Conservation (phyloP, 2,113 vertebrate genomes). For the Perca flavescens region DNA sequence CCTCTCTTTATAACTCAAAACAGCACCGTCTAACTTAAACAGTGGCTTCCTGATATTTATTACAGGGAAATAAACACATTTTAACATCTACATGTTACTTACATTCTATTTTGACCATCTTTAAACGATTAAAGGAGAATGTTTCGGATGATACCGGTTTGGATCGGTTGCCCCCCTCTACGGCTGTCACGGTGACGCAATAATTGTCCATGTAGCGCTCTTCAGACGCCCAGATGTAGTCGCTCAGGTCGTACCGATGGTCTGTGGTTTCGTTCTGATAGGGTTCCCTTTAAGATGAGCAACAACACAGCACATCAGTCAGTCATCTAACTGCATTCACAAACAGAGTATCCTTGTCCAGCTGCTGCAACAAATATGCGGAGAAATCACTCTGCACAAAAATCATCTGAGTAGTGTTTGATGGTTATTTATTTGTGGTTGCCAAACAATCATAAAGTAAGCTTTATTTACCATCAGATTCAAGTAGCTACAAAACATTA, state of each 20-base stretch:
- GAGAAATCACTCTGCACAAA: too few species aligned
- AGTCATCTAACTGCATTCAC: too few species aligned
- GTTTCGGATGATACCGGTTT: fast-evolving
- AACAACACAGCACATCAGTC: background rate
- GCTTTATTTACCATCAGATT: too few species aligned
- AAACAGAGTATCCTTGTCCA: too few species aligned
- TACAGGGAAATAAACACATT: too few species aligned
- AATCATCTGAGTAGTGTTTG: too few species aligned
- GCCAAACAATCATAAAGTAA: too few species aligned
- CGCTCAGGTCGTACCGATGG: constrained; percentile 55
- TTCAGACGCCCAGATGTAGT: constrained; percentile 12
- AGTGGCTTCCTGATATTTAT: too few species aligned
- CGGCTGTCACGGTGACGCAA: constrained; percentile 35
- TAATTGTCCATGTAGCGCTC: background rate
- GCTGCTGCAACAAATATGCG: too few species aligned
- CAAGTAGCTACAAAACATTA: too few species aligned
- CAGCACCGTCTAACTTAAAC: background rate
- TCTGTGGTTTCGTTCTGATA: background rate
- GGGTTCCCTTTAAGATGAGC: background rate
- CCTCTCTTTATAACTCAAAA: background rate
- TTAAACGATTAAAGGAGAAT: background rate
- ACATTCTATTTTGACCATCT: fast-evolving
- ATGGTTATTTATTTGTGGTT: too few species aligned
- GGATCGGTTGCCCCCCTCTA: constrained; percentile 8
- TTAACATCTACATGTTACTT: background rate